Percentiles rank a stretch among this genome's conserved stretches.
Conservation (phyloP, 2,888 invertebrate genomes). For the Lysandra coridon region DNA sequence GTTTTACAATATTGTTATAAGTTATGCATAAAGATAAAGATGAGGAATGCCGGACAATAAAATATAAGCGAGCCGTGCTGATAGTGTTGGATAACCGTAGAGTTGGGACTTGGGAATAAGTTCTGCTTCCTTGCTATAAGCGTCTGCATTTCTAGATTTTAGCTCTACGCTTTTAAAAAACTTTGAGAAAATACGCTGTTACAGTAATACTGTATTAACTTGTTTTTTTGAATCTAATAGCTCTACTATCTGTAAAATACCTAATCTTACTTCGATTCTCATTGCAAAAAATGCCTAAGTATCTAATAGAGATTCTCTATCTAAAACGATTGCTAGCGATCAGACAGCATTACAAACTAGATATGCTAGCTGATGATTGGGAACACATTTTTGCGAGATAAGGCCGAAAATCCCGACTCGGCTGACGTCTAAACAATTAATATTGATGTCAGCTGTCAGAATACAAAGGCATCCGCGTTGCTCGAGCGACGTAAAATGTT, state of each 20-base stretch:
- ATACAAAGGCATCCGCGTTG: slow-evolving; percentile 64
- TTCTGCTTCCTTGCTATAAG: not conserved
- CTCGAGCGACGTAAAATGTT: slow-evolving; percentile 53
- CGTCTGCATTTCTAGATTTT: not conserved
- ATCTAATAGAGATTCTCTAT: no score
- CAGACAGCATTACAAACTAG: not conserved
- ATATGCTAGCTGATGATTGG: not conserved
- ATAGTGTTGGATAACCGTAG: not conserved
- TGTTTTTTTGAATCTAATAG: not conserved
- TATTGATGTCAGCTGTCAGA: slow-evolving; percentile 66
- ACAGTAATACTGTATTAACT: no score
- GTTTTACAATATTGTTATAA: slow-evolving; percentile 18
- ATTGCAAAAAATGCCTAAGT: not conserved
- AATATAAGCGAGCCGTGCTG: not conserved
- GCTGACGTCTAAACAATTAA: slow-evolving; percentile 63
- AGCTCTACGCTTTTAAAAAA: not conserved
- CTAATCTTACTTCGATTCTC: not conserved
- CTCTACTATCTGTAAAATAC: not conserved
- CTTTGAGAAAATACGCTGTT: no score
- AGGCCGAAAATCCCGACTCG: slow-evolving; percentile 36
- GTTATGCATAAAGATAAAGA: slow-evolving; percentile 10
- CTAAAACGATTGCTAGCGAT: no score
- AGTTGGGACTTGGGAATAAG: not conserved
- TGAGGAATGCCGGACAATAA: not conserved
- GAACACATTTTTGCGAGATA: not conserved